Base-by-base conservation (phyloP, 37 sponge, comb jelly and placozoan species). In the Beroe forskalii region DNA sequence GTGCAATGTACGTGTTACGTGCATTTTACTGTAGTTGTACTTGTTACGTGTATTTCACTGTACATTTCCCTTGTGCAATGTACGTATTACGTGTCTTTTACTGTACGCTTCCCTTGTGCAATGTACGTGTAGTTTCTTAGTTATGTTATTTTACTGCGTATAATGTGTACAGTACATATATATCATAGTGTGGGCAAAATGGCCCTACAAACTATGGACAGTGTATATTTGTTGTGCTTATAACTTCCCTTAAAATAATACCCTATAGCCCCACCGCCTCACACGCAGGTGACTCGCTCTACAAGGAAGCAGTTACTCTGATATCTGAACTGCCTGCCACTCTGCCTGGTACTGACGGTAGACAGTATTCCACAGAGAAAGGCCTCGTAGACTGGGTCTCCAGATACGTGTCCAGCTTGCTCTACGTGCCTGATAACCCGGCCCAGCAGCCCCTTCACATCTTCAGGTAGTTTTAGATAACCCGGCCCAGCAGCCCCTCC, bases 21-120 rank as follows among this genome's bases (percentile, higher is more conserved):
- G 6, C 30, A 22, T n/a, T n/a, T n/a, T n/a, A n/a, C n/a, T n/a
- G n/a, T n/a, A n/a, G n/a, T n/a, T n/a, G n/a, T n/a, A n/a, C n/a
- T n/a, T n/a, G n/a, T n/a, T n/a, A n/a, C n/a, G n/a, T n/a, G n/a
- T n/a, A n/a, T n/a, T n/a, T n/a, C n/a, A n/a, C n/a, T 95, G 64
- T 95, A 96, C 69, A 93, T 94, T 89, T 96, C 97, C 41, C 91
- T 96, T 32, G 93, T 97, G 60, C 99, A 98, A 91, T 97, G 97
- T 95, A 41, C 33, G 55, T 36, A 0, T 32, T 23, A 22, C 30
- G 4, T 30, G 6, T 30, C 19, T n/a, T n/a, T n/a, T n/a, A n/a
- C n/a, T 95, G 64, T 95, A 96, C 69, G 94, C 95, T 89, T 96
- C 97, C 41, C 91, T 96, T 32, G 93, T 97, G 60, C 99, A 98